A percentile compares a stretch with the other conserved stretches of the same genome.
phyloP scores from a whole-genome alignment of 2,113 vertebrate genomes.

The Tragelaphus imberbis region DNA sequence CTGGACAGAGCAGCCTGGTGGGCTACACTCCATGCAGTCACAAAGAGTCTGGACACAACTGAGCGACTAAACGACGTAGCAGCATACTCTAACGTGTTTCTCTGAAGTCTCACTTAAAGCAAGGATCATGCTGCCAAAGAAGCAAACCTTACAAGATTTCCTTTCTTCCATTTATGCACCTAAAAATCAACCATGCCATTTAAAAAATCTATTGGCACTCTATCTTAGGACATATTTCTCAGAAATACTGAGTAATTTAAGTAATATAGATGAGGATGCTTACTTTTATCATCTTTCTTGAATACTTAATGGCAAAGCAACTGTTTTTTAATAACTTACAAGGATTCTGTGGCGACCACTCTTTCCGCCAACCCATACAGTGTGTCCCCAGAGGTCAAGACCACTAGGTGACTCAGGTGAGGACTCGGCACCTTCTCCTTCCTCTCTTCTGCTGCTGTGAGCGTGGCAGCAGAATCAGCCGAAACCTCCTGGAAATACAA shows the following conservation, averaged over 20 bases:
- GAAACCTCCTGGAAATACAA: slow-evolving; percentile 85
- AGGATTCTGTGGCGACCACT: slow-evolving; percentile 96
- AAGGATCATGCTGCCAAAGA: background rate
- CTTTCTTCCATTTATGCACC: background rate
- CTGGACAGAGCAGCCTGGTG: background rate
- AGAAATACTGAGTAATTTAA: background rate
- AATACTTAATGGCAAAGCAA: slow-evolving; percentile 30
- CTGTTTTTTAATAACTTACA: slow-evolving; percentile 85
- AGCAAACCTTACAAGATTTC: background rate
- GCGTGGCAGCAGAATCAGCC: slow-evolving; percentile 82
- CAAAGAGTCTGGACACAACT: background rate
- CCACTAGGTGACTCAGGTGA: slow-evolving; percentile 94
- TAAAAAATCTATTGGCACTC: background rate
- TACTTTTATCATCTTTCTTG: slow-evolving; percentile 26
- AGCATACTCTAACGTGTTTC: background rate
- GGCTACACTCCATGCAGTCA: background rate
- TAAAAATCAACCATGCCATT: background rate
- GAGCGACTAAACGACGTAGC: background rate
- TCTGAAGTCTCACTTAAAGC: background rate
- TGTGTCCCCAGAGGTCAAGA: slow-evolving; percentile 75
- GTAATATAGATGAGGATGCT: background rate
- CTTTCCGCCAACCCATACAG: slow-evolving; percentile 95
- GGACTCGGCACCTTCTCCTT: slow-evolving; percentile 98
- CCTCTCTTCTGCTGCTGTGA: slow-evolving; percentile 89
- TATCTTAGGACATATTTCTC: background rate